A percentile compares a stretch with the other conserved stretches of the same genome.
These are phyloP conservation scores for Chironomus striatipennis DNA, from an alignment of 1,140 invertebrate species.

Conservation along the genomic window DNA sequence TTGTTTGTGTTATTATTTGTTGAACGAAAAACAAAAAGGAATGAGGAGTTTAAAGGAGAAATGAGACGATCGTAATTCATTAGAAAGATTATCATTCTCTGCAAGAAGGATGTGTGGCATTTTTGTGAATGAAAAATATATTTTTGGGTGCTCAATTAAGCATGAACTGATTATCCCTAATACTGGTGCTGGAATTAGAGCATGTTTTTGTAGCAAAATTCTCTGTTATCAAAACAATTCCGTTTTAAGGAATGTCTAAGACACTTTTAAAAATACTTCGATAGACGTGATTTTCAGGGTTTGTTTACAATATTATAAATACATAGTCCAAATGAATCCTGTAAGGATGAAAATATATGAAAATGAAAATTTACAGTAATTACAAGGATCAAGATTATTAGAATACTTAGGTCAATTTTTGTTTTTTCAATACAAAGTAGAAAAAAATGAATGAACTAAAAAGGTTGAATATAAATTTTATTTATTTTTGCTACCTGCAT, in stretches of 20 bases:
- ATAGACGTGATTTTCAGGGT: background rate
- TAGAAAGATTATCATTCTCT: conserved; percentile 2
- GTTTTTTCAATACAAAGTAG: no score
- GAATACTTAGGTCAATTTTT: background rate
- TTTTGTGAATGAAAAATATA: background rate
- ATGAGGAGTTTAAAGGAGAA: background rate
- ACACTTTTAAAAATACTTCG: background rate
- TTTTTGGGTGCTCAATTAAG: background rate
- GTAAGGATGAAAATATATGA: background rate
- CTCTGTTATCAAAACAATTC: conserved; percentile 22
- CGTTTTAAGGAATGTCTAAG: background rate
- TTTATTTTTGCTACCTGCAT: background rate
- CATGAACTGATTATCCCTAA: background rate
- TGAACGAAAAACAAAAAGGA: background rate
- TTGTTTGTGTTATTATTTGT: background rate
- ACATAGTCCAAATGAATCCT: conserved; percentile 15
- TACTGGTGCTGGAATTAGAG: background rate
- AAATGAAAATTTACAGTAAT: conserved; percentile 18
- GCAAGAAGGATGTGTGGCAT: conserved; percentile 15
- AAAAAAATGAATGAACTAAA: background rate
- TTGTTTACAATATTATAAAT: background rate
- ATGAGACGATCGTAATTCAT: conserved; percentile 10
- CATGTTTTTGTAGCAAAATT: background rate
- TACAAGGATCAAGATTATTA: background rate
- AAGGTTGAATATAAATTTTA: background rate